phyloP scores from a whole-genome alignment of 2,888 invertebrate species.

The Gasteruption jaculator region DNA sequence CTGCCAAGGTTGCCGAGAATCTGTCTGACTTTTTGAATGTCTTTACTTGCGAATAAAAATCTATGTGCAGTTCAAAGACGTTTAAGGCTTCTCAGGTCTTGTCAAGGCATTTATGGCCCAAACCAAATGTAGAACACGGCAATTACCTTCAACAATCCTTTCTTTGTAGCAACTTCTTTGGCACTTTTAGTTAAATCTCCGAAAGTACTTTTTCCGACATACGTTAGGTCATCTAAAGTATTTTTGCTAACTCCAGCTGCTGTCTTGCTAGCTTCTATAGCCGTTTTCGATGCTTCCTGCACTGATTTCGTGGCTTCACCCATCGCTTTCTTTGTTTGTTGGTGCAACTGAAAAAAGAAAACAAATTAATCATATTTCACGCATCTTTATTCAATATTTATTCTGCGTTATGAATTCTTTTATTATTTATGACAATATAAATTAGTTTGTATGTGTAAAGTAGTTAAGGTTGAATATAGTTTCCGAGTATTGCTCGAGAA shows the following conservation, averaged over 20 bases:
- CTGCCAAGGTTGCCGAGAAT: no score
- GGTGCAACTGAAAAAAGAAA: conserved; percentile 62
- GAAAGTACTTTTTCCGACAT: conserved; percentile 84
- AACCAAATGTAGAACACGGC: not conserved
- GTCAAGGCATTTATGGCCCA: not conserved
- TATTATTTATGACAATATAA: conserved; percentile 4
- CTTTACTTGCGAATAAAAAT: no score
- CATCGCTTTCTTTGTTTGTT: conserved; percentile 84
- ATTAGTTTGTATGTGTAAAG: not conserved
- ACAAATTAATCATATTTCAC: not conserved
- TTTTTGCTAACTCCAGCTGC: conserved; percentile 85
- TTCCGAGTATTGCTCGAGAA: no score
- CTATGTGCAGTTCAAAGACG: no score
- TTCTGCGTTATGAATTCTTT: conserved; percentile 3
- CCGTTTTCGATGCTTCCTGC: conserved; percentile 80
- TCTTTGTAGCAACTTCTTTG: conserved; percentile 81
- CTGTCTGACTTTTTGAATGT: no score
- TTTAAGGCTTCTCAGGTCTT: not conserved
- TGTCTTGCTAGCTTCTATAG: conserved; percentile 80
- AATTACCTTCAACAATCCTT: conserved; percentile 73
- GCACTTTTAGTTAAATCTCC: conserved; percentile 90
- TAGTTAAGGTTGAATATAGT: no score
- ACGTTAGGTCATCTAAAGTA: conserved; percentile 82
- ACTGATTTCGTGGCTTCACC: conserved; percentile 77
- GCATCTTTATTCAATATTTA: conserved; percentile 9